Percentiles rank a stretch among this genome's conserved stretches.
These are phyloP conservation scores for Ephialtes manifestator DNA, from an alignment of 2,888 invertebrate species.

Conservation along the genomic window DNA sequence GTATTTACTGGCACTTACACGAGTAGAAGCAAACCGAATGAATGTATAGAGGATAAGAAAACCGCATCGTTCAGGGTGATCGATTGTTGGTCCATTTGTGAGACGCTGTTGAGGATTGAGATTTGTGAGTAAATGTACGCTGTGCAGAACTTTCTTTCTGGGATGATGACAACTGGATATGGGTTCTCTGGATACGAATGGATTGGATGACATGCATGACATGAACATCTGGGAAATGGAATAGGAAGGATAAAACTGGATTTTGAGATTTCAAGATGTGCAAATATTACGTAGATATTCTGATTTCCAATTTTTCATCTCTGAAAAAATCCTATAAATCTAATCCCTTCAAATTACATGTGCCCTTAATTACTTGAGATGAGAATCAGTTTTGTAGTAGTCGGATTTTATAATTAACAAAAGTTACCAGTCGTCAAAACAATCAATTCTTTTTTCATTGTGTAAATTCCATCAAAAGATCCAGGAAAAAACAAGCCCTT, in stretches of 20 bases:
- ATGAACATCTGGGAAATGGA: not conserved
- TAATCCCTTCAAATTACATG: too few species aligned
- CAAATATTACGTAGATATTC: too few species aligned
- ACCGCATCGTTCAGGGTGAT: constrained; percentile 45
- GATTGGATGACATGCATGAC: not conserved
- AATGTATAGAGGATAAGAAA: constrained; percentile 60
- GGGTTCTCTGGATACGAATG: not conserved
- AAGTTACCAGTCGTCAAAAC: constrained; percentile 3
- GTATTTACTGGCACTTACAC: constrained; percentile 66
- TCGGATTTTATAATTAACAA: not conserved
- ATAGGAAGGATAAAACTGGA: not conserved
- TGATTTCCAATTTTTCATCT: too few species aligned
- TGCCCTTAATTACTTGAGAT: too few species aligned
- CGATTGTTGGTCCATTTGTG: constrained; percentile 48
- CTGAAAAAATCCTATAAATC: too few species aligned
- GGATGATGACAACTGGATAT: not conserved
- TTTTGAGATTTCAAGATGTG: not conserved
- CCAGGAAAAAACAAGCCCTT: not conserved
- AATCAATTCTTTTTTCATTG: not conserved
- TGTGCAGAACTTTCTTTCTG: constrained; percentile 15
- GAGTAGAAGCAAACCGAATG: constrained; percentile 43
- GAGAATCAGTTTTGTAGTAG: too few species aligned
- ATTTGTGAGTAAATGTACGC: constrained; percentile 27
- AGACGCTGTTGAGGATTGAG: constrained; percentile 9
- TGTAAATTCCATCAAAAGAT: not conserved